Evolutionary conservation across 2,888 invertebrate genomes (phyloP), one percentile per base, ranked within the genome.

Genomic region (Cosmia trapezina): DNA sequence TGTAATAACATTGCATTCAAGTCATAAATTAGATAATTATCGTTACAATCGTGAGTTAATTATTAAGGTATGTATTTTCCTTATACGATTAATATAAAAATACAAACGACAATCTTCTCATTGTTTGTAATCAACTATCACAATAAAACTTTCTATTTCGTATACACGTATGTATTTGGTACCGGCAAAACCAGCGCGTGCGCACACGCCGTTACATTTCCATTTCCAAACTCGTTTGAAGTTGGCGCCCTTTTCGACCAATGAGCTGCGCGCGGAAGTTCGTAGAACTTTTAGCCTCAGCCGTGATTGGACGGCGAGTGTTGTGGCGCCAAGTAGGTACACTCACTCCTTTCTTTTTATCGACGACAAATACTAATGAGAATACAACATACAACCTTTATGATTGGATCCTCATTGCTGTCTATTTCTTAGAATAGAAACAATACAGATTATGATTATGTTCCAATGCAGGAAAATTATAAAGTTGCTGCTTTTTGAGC

Each of bases 251-350:
- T 90, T 92, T 92, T 89, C 80, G 76, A 86, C 93, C 93, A 93
- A 93, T 93, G 78, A 79, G 83, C 84, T 76, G 86, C 76, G 78
- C 79, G 88, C 84, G 88, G 85, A 91, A 90, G 95, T 95, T 95
- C 95, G 93, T 90, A 91, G 93, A 95, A 94, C 94, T 91, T 84
- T 92, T 92, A 91, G 91, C 94, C 91, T 94, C 93, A 90, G 87
- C 83, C 73, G 87, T 90, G 88, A 94, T 94, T 92, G 92, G 93
- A 77, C 84, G 70, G 28, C 43, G 68, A 47, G 47, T 72, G 56
- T 71, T 83, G 73, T 87, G 86, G 88, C 87, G 88, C 88, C 85
- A 86, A 87, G 80, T 60, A 60, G 14, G 9, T 73, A 79, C 73
- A 64, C 71, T 76, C 71, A 54, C 75, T 82, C 78, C 83, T 86